Evolutionary conservation across 2,888 invertebrate genomes (phyloP).

Genomic region (Cosmorhoe ocellata): DNA sequence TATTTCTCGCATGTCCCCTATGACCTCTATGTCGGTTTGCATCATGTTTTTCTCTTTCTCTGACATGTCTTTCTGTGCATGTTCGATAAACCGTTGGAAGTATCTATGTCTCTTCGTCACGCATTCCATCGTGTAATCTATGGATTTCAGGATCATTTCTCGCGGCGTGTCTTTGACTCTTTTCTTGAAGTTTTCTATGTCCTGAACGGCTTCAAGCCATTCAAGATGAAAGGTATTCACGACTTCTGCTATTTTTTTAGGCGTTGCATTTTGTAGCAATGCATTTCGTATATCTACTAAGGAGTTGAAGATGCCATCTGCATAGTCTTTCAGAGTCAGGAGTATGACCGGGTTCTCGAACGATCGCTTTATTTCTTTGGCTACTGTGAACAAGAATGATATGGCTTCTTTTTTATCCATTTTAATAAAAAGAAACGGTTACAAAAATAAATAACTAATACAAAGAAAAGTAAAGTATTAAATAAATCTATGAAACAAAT

Average conservation of each 20-base stretch:
- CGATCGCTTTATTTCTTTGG: constrained; percentile 44
- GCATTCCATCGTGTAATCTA: constrained; percentile 43
- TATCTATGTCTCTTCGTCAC: constrained; percentile 31
- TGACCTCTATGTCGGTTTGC: constrained; percentile 34
- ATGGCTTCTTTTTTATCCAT: constrained; percentile 40
- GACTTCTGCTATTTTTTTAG: constrained; percentile 32
- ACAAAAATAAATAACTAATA: constrained; percentile 20
- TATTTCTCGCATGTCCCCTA: constrained; percentile 42
- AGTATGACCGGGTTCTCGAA: constrained; percentile 48
- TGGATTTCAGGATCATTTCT: constrained; percentile 36
- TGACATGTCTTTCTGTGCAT: constrained; percentile 21
- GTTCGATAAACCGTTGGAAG: constrained; percentile 32
- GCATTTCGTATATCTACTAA: constrained; percentile 35
- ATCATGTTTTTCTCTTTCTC: constrained; percentile 34
- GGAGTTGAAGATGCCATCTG: constrained; percentile 33
- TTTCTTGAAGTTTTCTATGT: constrained; percentile 43
- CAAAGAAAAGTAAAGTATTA: constrained; percentile 9
- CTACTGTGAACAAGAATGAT: constrained; percentile 39
- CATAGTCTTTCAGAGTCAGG: constrained; percentile 48
- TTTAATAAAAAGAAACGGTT: constrained; percentile 10
- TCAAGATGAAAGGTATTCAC: constrained; percentile 40
- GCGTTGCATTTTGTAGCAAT: constrained; percentile 24
- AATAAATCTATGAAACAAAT: constrained; percentile 1
- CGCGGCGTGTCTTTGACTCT: constrained; percentile 40
- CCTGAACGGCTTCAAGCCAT: constrained; percentile 48